A percentile compares a stretch with the other conserved stretches of the same genome.
phyloP scores from a whole-genome alignment of 2,113 vertebrate genomes.

The Otocyon megalotis region DNA sequence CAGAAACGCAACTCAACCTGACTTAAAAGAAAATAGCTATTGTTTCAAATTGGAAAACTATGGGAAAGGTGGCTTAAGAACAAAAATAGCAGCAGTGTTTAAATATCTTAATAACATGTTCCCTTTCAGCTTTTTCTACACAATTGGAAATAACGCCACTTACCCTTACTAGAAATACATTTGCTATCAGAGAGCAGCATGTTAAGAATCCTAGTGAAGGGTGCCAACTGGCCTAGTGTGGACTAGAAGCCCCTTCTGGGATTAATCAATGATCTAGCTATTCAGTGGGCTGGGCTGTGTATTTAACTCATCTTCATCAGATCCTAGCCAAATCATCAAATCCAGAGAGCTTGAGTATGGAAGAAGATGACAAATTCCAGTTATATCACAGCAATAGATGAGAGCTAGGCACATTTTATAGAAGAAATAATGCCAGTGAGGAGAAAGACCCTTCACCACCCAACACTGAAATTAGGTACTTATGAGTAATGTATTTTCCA shows the following conservation, averaged over 20 bases:
- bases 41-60: background rate
- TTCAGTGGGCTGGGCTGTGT: background rate
- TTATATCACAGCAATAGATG: background rate
- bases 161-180: background rate
- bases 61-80: background rate
- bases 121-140: background rate
- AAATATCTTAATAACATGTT: background rate
- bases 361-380: background rate
- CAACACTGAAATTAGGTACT: background rate
- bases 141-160: background rate
- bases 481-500: background rate
- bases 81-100: background rate
- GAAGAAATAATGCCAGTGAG: background rate
- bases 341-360: background rate
- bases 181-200: background rate
- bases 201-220: background rate
- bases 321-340: background rate
- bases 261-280: background rate
- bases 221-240: background rate
- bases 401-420: background rate
- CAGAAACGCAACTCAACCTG: background rate
- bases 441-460: background rate
- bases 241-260: background rate
- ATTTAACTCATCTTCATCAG: background rate
- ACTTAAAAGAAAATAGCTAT: background rate